Evolutionary conservation across 1,140 invertebrate genomes (phyloP), one percentile per base, ranked within the genome.

Genomic region (Spodoptera frugiperda): DNA sequence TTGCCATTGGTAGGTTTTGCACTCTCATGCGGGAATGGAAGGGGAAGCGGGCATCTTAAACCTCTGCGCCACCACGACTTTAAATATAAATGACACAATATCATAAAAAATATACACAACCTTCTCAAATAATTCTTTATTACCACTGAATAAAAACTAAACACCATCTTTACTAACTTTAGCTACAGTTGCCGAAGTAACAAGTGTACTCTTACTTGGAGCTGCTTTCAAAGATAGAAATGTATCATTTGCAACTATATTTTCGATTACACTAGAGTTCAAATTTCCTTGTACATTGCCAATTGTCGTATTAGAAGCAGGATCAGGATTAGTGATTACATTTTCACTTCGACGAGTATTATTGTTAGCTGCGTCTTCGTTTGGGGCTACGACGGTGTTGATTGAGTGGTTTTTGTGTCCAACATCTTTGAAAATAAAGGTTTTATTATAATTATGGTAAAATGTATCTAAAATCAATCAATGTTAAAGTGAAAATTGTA

Each of bases 81-180:
- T 25, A 25, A 2, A 25, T 25, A 3, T 3, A n/a, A 30, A 30
- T 5, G 2, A 30, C n/a, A n/a, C 4, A 2, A 3, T 30, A 10
- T 3, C 8, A 0, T 5, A 0, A 14, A 21, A 48, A 65, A 1
- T 17, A 21, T 4, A 46, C 48, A 9, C 11, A 44, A 65, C 61
- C 3, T 15, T 21, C 8, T 49, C 17, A 65, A 21, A 65, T 21
- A 65, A 49, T 21, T 25, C 15, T 65, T 65, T 65, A 65, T 48
- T 65, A 65, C 14, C 44, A 5, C 44, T 17, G 33, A 9, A 6
- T 51, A 46, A 9, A 65, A n/a, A 21, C 44, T 65, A 65, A 65
- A 25, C 61, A 21, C 44, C 46, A 21, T 15, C 19, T 3, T 48
- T 63, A 46, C 3, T 11, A 19, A 33, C 14, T 15, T 11, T 4